Conservation (phyloP, 1,140 invertebrate species). For the Melanaphis sacchari region DNA sequence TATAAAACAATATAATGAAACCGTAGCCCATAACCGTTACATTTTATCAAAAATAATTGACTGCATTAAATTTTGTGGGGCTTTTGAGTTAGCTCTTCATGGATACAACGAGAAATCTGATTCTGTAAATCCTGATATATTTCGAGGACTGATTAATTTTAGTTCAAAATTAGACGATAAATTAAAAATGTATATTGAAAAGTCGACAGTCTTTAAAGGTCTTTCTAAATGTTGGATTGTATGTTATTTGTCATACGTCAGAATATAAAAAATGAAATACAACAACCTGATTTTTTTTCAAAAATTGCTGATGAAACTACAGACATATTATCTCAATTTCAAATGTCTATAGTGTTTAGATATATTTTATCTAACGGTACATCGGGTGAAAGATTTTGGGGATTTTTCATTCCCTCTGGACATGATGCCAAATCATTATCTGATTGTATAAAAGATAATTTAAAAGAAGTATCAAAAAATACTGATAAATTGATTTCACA, state of each 20-base stretch:
- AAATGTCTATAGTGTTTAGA: neutral
- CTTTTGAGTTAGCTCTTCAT: constrained; percentile 61
- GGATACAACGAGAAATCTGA: constrained; percentile 59
- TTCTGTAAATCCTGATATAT: constrained; percentile 60
- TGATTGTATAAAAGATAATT: constrained; percentile 61
- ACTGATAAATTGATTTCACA: constrained; percentile 59
- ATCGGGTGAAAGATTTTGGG: neutral
- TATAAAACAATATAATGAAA: constrained; percentile 60
- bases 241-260: neutral
- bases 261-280: neutral
- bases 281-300: neutral
- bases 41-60: constrained; percentile 63
- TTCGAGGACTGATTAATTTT: constrained; percentile 58
- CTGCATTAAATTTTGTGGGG: constrained; percentile 62
- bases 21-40: constrained; percentile 62
- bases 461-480: constrained; percentile 59
- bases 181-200: constrained; percentile 61
- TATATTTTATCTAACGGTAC: constrained; percentile 2
- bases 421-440: constrained; percentile 62
- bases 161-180: constrained; percentile 60
- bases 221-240: neutral
- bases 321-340: neutral
- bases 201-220: constrained; percentile 47
- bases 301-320: neutral
- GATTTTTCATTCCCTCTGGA: neutral